Evolutionary conservation across 1,140 invertebrate genomes (phyloP), one percentile per base, ranked within the genome.

Genomic region (Leptoteleia sp.): DNA sequence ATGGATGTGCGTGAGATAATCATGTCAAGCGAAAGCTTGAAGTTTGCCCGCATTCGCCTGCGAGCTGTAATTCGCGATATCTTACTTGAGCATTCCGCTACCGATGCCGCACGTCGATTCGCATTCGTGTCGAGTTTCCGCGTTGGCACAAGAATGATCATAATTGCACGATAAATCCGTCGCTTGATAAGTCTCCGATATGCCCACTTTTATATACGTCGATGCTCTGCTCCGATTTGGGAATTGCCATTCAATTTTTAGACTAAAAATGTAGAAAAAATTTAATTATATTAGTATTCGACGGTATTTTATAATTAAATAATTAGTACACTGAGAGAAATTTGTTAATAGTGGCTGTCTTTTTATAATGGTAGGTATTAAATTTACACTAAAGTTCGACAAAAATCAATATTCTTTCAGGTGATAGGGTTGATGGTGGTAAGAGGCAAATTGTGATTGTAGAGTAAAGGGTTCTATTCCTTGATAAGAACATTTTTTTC

Each of bases 31-130:
- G 40, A 16, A 15, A 35, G 9, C 25, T 29, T 29, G 12, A 22
- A 29, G 4, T 29, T 47, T 22, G 25, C n/a, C 9, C 22, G 12
- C 43, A 29, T 15, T 47, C 27, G 29, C 17, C 29, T 9, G 22
- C 12, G 13, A 29, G 43, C 29, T 37, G 25, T 27, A 25, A 40
- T 38, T 70, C 19, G 35, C 33, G 57, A 40, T 68, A 54, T 78
- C 83, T 45, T 57, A 88, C 86, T 73, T 84, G 8, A 85, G 79
- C 55, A 17, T 80, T 71, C 90, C 91, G 25, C 90, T 91, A 16
- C 88, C 91, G 19, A 92, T 76, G 3, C 91, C 91, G 62, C 92
- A 93, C 31, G 85, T 89, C 11, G 85, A 85, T 37, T 81, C 82
- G 79, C 92, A 93, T 48, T 90, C 85, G 19, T 88, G 82, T 3